Base-by-base conservation (phyloP, 1,140 invertebrate genomes). In the Solenopsis invicta region DNA sequence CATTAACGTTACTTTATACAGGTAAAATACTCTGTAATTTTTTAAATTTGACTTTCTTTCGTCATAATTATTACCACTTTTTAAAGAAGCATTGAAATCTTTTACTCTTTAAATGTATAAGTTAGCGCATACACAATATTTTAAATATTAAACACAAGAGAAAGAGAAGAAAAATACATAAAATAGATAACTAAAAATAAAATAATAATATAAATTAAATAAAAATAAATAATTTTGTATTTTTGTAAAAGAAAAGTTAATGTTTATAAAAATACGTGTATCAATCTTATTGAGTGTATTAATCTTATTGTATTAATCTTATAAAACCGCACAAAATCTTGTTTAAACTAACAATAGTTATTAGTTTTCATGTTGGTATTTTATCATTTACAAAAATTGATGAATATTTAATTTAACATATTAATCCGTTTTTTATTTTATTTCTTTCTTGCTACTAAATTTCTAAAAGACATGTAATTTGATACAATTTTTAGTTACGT, bases 1-100 rank as follows among this genome's bases (percentile, higher is more conserved):
- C 24, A 4, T 4, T 89, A 4, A 61, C 12, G 8, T 86, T 81
- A 3, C 13, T 80, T n/a, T 34, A 6, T 45, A 52, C 67, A 88
- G 87, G 87, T 89, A 89, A 88, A 59, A 37, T 12, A 56, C 16
- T n/a, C 48, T 2, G 10, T 4, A 0, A 59, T 48, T 34, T 82
- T 59, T 72, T 18, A 21, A 34, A 21, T 50, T 29, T 2, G 4
- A 16, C 5, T 18, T 45, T 5, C 0, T 45, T 29, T 59, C 29
- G 5, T 66, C 0, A 61, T 34, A 0, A 8, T 41, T 24, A 41
- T 77, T 29, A 45, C 1, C 6, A 2, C 6, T n/a, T 6, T 75
- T 56, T 59, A 16, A 2, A 56, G 0, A 21, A 4, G 9, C 10
- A 59, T 41, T 16, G 18, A 41, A 5, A 29, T 13, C 34, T 21